These are phyloP conservation scores for Calephelis virginiensis DNA, from an alignment of 1,140 invertebrate species.

Conservation along the genomic window DNA sequence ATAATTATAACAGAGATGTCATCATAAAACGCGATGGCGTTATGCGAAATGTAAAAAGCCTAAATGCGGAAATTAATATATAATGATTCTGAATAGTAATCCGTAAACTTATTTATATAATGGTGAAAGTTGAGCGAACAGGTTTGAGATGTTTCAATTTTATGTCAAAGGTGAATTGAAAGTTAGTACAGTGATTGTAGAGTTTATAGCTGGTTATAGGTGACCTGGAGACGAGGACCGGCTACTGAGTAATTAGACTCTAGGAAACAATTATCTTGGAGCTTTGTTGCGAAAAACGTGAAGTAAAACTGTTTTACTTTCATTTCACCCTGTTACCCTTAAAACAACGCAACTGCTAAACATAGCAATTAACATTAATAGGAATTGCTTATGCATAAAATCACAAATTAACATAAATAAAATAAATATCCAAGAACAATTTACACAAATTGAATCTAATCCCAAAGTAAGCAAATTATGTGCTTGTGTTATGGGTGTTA, in stretches of 20 bases:
- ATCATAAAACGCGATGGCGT: neutral
- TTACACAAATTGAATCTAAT: no score
- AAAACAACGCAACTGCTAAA: no score
- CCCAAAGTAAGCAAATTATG: no score
- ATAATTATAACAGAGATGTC: neutral
- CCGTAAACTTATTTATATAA: slow-evolving; percentile 10
- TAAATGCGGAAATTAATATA: slow-evolving; percentile 12
- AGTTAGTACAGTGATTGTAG: slow-evolving; percentile 7
- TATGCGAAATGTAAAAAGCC: slow-evolving; percentile 1
- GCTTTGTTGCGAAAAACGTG: slow-evolving; percentile 5
- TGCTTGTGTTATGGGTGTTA: no score
- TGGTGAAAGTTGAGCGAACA: neutral
- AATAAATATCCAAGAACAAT: no score
- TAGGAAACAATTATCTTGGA: slow-evolving; percentile 9
- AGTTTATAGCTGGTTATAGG: slow-evolving; percentile 7
- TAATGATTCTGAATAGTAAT: slow-evolving; percentile 12
- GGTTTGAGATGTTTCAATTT: slow-evolving; percentile 17
- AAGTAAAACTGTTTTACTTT: neutral
- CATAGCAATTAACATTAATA: no score
- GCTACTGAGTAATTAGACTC: slow-evolving; percentile 12
- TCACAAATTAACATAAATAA: no score
- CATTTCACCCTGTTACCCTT: no score
- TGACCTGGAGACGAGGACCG: neutral
- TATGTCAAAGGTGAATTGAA: slow-evolving; percentile 16
- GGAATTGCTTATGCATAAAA: no score